Evolutionary conservation across 1,140 invertebrate genomes (phyloP).

Genomic region (Phthorimaea operculella): DNA sequence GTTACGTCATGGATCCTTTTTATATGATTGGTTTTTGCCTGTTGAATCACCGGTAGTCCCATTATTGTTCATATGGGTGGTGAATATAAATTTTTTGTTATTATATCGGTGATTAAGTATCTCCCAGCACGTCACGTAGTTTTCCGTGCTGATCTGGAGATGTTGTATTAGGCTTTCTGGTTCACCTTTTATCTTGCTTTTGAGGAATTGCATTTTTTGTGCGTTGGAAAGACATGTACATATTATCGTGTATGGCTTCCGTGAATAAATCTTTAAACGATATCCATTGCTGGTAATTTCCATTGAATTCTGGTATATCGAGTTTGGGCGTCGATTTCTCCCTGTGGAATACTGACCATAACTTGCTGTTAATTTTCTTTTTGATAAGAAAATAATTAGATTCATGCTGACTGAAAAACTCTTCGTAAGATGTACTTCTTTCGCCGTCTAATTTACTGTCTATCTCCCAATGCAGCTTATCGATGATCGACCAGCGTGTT

Average conservation of each 20-base stretch:
- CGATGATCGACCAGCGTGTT: slow-evolving; percentile 1
- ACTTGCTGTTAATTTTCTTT: slow-evolving; percentile 6
- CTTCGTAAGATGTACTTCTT: background rate
- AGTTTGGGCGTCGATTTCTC: slow-evolving; percentile 13
- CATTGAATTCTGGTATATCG: slow-evolving; percentile 29
- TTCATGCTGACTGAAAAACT: background rate
- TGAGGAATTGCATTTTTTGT: slow-evolving; percentile 21
- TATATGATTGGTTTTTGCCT: too few species aligned
- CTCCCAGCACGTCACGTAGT: slow-evolving; percentile 9
- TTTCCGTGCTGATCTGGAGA: slow-evolving; percentile 8
- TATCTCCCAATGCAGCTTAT: slow-evolving; percentile 8
- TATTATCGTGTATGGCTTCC: slow-evolving; percentile 30
- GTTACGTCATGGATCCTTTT: too few species aligned
- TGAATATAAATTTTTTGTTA: slow-evolving; percentile 8
- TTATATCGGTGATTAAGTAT: slow-evolving; percentile 11
- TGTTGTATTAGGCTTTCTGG: slow-evolving; percentile 18
- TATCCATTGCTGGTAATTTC: slow-evolving; percentile 30
- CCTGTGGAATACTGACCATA: slow-evolving; percentile 12
- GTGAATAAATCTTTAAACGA: slow-evolving; percentile 32
- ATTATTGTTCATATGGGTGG: too few species aligned
- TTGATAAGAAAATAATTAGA: background rate
- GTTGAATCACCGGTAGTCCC: too few species aligned
- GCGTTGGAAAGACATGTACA: too few species aligned
- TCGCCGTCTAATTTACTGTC: slow-evolving; percentile 1
- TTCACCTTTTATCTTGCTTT: slow-evolving; percentile 19